Percentiles rank a stretch among this genome's conserved stretches.
These are phyloP conservation scores for Alloplasta piceator DNA, from an alignment of 2,888 invertebrate genomes.

Conservation along the genomic window DNA sequence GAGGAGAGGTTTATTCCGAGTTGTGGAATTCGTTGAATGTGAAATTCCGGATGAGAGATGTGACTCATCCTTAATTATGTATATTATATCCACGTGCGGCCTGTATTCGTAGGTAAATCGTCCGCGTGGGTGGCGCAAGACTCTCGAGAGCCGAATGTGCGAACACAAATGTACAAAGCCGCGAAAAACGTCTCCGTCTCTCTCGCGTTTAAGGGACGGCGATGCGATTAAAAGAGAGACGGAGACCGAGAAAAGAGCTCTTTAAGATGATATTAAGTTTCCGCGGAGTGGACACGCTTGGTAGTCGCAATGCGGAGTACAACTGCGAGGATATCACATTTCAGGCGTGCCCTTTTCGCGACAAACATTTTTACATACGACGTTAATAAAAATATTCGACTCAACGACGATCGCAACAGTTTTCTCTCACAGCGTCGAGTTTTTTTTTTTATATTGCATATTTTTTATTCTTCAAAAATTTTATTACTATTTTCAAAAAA, in stretches of 20 bases:
- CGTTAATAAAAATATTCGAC: neutral
- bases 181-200: slow-evolving; percentile 24
- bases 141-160: slow-evolving; percentile 43
- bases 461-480: no score
- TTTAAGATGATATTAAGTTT: slow-evolving; percentile 69
- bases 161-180: slow-evolving; percentile 32
- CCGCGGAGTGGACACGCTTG: slow-evolving; percentile 65
- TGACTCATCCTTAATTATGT: slow-evolving; percentile 59
- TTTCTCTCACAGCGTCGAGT: neutral
- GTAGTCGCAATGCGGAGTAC: slow-evolving; percentile 64
- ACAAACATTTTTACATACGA: neutral
- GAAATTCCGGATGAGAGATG: slow-evolving; percentile 57
- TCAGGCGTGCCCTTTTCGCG: slow-evolving; percentile 61
- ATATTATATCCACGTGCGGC: slow-evolving; percentile 45
- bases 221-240: slow-evolving; percentile 51
- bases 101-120: slow-evolving; percentile 38
- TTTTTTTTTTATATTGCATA: neutral
- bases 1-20: slow-evolving; percentile 10
- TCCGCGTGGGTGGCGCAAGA: slow-evolving; percentile 60
- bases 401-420: neutral
- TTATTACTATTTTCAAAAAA: no score
- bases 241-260: slow-evolving; percentile 53
- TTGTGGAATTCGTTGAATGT: slow-evolving; percentile 43
- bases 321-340: slow-evolving; percentile 69
- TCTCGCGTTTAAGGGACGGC: slow-evolving; percentile 2